These are phyloP conservation scores for Acronicta psi DNA, from an alignment of 2,888 invertebrate genomes.

Conservation along the genomic window DNA sequence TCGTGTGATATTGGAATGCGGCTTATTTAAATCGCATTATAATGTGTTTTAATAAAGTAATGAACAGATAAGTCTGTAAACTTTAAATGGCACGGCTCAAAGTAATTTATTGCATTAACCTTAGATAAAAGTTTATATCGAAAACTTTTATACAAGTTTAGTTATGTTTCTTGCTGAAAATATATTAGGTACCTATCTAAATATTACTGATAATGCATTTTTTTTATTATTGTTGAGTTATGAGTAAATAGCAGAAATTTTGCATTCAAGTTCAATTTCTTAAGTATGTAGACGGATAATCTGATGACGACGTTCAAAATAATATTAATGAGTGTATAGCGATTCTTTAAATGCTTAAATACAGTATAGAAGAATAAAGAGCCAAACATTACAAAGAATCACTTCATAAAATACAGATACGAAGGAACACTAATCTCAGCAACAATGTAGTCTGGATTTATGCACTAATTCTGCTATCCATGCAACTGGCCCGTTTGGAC, in stretches of 20 bases:
- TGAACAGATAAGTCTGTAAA: conserved; percentile 32
- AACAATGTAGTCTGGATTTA: conserved; percentile 67
- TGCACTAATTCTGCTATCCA: conserved; percentile 73
- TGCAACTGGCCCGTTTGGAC: conserved; percentile 60
- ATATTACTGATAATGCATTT: too few species aligned
- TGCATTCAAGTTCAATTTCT: too few species aligned
- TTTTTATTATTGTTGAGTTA: too few species aligned
- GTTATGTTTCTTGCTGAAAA: not conserved
- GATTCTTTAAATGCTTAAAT: too few species aligned
- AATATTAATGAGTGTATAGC: too few species aligned
- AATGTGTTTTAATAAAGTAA: conserved; percentile 26
- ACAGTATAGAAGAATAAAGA: not conserved
- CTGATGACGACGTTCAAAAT: too few species aligned
- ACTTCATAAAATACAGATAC: conserved; percentile 20
- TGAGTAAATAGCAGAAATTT: too few species aligned
- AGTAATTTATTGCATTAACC: conserved; percentile 29
- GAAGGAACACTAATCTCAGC: conserved; percentile 59
- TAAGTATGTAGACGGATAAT: too few species aligned
- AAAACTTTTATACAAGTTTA: not conserved
- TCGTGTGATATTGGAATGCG: conserved; percentile 27
- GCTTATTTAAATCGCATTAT: conserved; percentile 29
- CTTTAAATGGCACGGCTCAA: conserved; percentile 8
- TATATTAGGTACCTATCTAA: too few species aligned
- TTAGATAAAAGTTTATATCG: conserved; percentile 1
- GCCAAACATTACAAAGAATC: conserved; percentile 14